Conservation (phyloP, 1,140 invertebrate species). For the Apis laboriosa region DNA sequence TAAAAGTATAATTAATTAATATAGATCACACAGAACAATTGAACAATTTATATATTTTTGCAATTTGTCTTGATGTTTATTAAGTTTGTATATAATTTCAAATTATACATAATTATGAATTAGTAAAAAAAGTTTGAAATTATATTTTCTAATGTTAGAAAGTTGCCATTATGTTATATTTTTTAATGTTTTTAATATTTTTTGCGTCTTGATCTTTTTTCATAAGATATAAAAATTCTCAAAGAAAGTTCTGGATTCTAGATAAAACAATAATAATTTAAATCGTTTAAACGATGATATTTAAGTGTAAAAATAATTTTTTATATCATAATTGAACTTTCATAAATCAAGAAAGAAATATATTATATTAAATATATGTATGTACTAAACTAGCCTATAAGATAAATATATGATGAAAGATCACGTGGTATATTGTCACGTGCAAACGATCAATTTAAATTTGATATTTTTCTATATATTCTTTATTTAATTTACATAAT, state of each 20-base stretch:
- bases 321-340: not conserved
- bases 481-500: not conserved
- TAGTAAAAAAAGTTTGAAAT: not conserved
- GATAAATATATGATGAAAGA: not conserved
- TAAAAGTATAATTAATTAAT: not conserved
- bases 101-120: not conserved
- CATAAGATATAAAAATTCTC: not conserved
- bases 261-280: not conserved
- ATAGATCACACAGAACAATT: not conserved
- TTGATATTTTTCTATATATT: conserved; percentile 10
- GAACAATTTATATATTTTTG: not conserved
- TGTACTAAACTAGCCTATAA: conserved; percentile 8
- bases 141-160: not conserved
- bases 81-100: not conserved
- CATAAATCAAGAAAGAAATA: not conserved
- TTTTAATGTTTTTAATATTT: not conserved
- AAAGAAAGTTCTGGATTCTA: not conserved
- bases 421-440: conserved; percentile 39
- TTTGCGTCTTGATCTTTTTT: not conserved
- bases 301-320: not conserved
- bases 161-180: not conserved
- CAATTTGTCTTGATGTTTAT: not conserved
- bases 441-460: conserved; percentile 44
- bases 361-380: not conserved
- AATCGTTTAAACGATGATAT: not conserved